A percentile compares a stretch with the other conserved stretches of the same genome.
Evolutionary conservation across 2,797 vertebrate species (phyloP).

Genomic region (Ceryle rudis): DNA sequence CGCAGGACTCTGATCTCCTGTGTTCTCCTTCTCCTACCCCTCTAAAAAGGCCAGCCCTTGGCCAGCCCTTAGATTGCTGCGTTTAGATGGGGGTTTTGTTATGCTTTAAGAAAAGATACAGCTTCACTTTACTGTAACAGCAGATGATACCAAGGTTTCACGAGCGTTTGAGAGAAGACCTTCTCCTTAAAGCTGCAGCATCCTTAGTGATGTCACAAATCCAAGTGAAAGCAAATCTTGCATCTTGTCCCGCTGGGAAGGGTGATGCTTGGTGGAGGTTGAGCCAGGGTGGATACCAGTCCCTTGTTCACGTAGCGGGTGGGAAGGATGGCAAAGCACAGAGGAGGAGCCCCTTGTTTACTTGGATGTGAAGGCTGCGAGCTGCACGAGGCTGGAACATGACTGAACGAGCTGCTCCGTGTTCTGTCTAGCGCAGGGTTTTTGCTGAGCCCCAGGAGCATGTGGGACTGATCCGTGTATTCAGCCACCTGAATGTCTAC

Average conservation of each 20-base stretch:
- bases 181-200: background rate
- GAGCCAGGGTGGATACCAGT: fast-evolving
- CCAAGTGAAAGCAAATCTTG: background rate
- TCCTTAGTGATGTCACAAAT: background rate
- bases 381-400: background rate
- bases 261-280: fast-evolving
- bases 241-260: background rate
- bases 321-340: background rate
- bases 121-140: background rate
- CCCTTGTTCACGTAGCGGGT: background rate
- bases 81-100: background rate
- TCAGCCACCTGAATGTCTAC: background rate
- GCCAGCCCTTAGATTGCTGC: background rate
- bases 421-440: background rate
- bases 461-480: fast-evolving
- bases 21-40: background rate
- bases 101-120: background rate
- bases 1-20: fast-evolving
- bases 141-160: background rate
- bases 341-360: background rate
- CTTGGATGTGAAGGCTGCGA: background rate
- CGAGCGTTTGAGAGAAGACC: background rate
- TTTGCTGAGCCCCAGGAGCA: background rate
- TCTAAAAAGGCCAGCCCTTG: background rate
- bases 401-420: background rate